A percentile compares a stretch with the other conserved stretches of the same genome.
phyloP scores from a whole-genome alignment of 2,113 vertebrate genomes.

The Ptychochromis oligacanthus region DNA sequence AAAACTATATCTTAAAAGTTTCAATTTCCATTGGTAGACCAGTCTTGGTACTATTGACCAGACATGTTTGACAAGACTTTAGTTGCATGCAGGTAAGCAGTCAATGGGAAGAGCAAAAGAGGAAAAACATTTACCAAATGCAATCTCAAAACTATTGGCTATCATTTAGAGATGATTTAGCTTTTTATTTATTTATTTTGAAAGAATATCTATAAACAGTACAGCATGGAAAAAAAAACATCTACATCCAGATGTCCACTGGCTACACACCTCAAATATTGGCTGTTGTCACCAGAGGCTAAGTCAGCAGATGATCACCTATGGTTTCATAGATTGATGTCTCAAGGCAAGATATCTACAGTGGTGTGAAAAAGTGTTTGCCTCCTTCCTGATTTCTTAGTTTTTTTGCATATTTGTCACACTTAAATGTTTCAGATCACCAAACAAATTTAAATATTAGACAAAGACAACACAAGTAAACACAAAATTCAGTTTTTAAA shows the following conservation, averaged over 20 bases:
- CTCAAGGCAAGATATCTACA: background rate
- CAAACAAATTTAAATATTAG: too few species aligned
- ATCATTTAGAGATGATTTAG: background rate
- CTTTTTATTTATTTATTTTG: background rate
- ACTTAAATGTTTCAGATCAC: too few species aligned
- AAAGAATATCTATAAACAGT: background rate
- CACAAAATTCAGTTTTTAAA: too few species aligned
- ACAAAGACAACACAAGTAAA: too few species aligned
- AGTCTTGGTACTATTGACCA: background rate
- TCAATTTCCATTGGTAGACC: background rate
- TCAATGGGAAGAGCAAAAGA: background rate
- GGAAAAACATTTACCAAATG: background rate
- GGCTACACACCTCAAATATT: background rate
- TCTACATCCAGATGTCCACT: background rate
- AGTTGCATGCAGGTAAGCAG: background rate
- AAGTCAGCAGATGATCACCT: background rate
- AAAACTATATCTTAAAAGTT: background rate
- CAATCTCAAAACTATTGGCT: background rate
- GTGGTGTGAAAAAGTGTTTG: too few species aligned
- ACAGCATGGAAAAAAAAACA: background rate
- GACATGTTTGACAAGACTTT: background rate
- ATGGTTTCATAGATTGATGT: background rate
- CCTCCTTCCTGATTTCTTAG: too few species aligned
- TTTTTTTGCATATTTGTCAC: too few species aligned
- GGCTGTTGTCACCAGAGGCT: background rate